Evolutionary conservation across 2,888 invertebrate species (phyloP).

Genomic region (Yponomeuta sedellus): DNA sequence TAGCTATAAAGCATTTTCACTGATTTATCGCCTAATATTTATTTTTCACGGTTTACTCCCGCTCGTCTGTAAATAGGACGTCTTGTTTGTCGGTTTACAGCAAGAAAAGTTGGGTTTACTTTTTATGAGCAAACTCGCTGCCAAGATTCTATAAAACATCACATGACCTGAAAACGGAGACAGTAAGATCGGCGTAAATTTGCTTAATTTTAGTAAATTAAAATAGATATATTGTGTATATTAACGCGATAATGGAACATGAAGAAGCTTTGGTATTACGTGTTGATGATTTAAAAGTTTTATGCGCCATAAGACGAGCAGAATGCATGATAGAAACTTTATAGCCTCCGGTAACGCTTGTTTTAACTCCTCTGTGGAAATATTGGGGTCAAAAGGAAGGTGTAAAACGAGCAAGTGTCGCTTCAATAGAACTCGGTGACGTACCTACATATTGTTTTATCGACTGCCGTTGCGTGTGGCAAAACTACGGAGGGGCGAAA

Average conservation of each 20-base stretch:
- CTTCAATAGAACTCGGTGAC: neutral
- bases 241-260: slow-evolving; percentile 24
- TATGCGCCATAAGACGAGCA: slow-evolving; percentile 42
- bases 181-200: slow-evolving; percentile 18
- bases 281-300: slow-evolving; percentile 41
- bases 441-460: neutral
- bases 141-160: slow-evolving; percentile 13
- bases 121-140: slow-evolving; percentile 26
- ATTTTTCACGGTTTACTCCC: slow-evolving; percentile 65
- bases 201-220: slow-evolving; percentile 15
- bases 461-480: neutral
- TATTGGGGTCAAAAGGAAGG: slow-evolving; percentile 16
- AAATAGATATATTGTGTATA: slow-evolving; percentile 17
- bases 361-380: neutral
- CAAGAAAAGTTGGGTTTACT: slow-evolving; percentile 40
- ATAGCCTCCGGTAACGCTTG: slow-evolving; percentile 47
- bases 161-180: slow-evolving; percentile 16
- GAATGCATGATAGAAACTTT: slow-evolving; percentile 53
- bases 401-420: slow-evolving; percentile 9
- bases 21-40: slow-evolving; percentile 70
- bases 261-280: slow-evolving; percentile 32
- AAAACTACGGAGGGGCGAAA: neutral
- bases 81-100: slow-evolving; percentile 31
- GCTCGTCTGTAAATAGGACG: slow-evolving; percentile 48
- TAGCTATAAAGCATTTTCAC: slow-evolving; percentile 68